Percentiles rank a stretch among this genome's conserved stretches.
Evolutionary conservation across 2,113 vertebrate genomes (phyloP).

Genomic region (Morone chrysops): DNA sequence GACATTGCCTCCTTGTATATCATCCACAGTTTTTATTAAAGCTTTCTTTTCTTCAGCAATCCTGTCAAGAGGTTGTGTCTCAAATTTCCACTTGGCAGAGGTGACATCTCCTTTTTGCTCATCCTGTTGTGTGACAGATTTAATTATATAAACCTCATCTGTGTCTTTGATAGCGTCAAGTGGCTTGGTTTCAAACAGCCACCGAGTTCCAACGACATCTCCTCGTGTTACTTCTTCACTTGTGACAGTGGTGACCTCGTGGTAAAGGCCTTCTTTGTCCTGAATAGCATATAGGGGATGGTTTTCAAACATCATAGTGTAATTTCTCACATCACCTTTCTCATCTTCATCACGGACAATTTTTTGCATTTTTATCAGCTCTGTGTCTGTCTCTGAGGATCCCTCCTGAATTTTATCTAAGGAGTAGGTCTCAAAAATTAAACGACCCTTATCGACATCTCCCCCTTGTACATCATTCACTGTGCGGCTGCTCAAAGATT

Average conservation of each 20-base stretch:
- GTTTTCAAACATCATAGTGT: conserved; percentile 93
- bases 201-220: conserved; percentile 90
- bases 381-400: conserved; percentile 75
- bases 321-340: conserved; percentile 90
- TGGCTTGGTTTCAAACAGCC: conserved; percentile 96
- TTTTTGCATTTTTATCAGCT: conserved; percentile 75
- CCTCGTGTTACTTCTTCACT: conserved; percentile 91
- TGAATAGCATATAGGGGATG: conserved; percentile 93
- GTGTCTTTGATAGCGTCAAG: conserved; percentile 90
- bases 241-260: conserved; percentile 93
- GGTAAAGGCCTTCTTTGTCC: conserved; percentile 91
- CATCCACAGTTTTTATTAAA: conserved; percentile 83
- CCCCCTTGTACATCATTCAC: conserved; percentile 90
- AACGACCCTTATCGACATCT: conserved; percentile 89
- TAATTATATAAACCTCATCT: conserved; percentile 90
- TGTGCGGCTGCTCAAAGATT: conserved; percentile 76
- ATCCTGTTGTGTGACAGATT: conserved; percentile 92
- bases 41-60: conserved; percentile 85
- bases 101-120: conserved; percentile 91
- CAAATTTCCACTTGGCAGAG: conserved; percentile 92
- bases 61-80: conserved; percentile 91
- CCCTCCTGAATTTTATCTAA: conserved; percentile 90
- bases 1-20: conserved; percentile 90
- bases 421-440: conserved; percentile 91
- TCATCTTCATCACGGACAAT: conserved; percentile 83